Percentiles rank a stretch among this genome's conserved stretches.
Evolutionary conservation across 2,888 invertebrate genomes (phyloP).

Genomic region (Cheilosia vulpina): DNA sequence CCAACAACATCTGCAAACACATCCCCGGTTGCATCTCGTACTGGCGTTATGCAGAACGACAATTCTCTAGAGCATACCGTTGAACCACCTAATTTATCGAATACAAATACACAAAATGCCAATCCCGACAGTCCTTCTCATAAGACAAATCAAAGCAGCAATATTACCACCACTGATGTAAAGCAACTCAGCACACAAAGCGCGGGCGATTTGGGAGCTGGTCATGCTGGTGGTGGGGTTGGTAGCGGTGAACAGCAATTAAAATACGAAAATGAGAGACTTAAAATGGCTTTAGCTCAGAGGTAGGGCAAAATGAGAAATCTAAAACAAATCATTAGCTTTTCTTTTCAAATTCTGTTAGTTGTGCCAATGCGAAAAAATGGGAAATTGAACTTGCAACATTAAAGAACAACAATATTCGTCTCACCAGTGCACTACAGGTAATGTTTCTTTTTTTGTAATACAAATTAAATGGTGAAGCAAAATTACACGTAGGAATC

Average conservation of each 20-base stretch:
- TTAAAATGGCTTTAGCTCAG: constrained; percentile 97
- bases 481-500: constrained; percentile 85
- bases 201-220: constrained; percentile 75
- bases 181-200: constrained; percentile 62
- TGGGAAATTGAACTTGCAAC: constrained; percentile 99
- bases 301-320: constrained; percentile 86
- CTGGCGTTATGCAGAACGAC: constrained; percentile 85
- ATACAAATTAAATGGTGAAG: not conserved
- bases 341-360: constrained; percentile 81
- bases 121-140: constrained; percentile 84
- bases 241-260: constrained; percentile 89
- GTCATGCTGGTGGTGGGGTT: constrained; percentile 81
- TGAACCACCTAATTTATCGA: constrained; percentile 85
- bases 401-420: constrained; percentile 97
- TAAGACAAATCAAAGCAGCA: constrained; percentile 79
- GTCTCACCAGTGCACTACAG: constrained; percentile 97
- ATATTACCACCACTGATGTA: constrained; percentile 48
- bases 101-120: constrained; percentile 85
- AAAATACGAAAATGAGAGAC: constrained; percentile 98
- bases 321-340: not conserved
- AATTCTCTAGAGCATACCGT: constrained; percentile 84
- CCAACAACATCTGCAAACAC: constrained; percentile 95
- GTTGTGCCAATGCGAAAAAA: constrained; percentile 98
- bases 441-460: constrained; percentile 73
- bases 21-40: constrained; percentile 91